Conservation (phyloP, 1,140 invertebrate genomes). For the Phocides pigmalion region DNA sequence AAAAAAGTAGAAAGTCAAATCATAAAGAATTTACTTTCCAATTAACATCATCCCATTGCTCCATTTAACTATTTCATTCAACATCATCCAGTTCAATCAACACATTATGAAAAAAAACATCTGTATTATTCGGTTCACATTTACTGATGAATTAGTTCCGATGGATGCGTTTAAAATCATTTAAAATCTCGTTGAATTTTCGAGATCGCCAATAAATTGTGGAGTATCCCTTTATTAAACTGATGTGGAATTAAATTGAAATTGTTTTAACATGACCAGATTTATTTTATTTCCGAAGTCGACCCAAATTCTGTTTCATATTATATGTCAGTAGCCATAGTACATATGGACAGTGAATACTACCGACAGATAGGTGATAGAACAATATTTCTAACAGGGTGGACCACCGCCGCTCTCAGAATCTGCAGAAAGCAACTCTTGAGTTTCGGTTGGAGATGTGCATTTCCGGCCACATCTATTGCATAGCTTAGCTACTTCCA, state of each 20-base stretch:
- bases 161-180: constrained; percentile 2
- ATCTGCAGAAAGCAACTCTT: no score
- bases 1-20: no score
- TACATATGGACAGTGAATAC: no score
- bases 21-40: not conserved
- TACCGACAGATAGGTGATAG: no score
- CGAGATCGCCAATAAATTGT: constrained; percentile 26
- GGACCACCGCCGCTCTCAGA: no score
- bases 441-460: no score
- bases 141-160: not conserved
- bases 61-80: not conserved
- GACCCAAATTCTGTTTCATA: constrained; percentile 10
- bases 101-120: not conserved
- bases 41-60: not conserved
- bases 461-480: no score
- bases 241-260: constrained; percentile 29
- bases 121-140: not conserved
- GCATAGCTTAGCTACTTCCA: no score
- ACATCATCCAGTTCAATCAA: constrained; percentile 1
- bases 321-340: not conserved
- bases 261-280: constrained; percentile 30
- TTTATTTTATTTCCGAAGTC: constrained; percentile 15
- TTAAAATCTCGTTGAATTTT: constrained; percentile 2
- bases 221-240: constrained; percentile 21
- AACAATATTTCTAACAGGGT: no score